Evolutionary conservation across 2,888 invertebrate species (phyloP).

Genomic region (Melanophora roralis): DNA sequence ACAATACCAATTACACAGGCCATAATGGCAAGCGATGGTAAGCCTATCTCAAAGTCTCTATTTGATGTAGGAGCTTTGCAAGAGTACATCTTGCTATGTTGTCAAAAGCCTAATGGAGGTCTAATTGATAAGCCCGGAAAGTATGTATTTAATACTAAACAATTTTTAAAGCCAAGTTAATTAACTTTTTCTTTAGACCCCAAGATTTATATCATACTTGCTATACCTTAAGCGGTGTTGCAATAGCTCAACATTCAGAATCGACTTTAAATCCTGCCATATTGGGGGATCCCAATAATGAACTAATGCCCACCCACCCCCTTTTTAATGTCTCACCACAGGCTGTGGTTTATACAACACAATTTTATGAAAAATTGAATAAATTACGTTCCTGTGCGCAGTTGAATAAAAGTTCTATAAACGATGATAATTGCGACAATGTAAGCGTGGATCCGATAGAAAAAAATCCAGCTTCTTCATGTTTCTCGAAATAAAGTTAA

Average conservation of each 20-base stretch:
- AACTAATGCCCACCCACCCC: slow-evolving; percentile 87
- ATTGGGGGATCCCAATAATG: slow-evolving; percentile 83
- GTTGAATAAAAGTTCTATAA: slow-evolving; percentile 20
- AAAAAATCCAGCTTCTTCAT: slow-evolving; percentile 8
- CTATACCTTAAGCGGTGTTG: slow-evolving; percentile 95
- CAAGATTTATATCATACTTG: slow-evolving; percentile 98
- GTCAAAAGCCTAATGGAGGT: slow-evolving; percentile 92
- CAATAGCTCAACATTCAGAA: slow-evolving; percentile 89
- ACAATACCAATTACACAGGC: slow-evolving; percentile 91
- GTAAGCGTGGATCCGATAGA: slow-evolving; percentile 27
- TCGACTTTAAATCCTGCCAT: slow-evolving; percentile 78
- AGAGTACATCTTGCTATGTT: slow-evolving; percentile 95
- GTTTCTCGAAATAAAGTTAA: slow-evolving; percentile 15
- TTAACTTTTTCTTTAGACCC: slow-evolving; percentile 79
- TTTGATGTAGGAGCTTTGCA: slow-evolving; percentile 93
- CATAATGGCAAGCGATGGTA: slow-evolving; percentile 80
- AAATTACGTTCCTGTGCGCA: slow-evolving; percentile 49
- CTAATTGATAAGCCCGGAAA: slow-evolving; percentile 97
- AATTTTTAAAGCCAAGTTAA: no score
- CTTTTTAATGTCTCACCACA: slow-evolving; percentile 89
- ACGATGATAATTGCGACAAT: slow-evolving; percentile 8
- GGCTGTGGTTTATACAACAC: slow-evolving; percentile 78
- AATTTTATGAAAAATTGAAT: slow-evolving; percentile 74
- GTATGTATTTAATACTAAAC: no score
- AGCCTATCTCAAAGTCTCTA: slow-evolving; percentile 76